Evolutionary conservation across 2,113 vertebrate species (phyloP).

Genomic region (Rhabdomys dilectus): DNA sequence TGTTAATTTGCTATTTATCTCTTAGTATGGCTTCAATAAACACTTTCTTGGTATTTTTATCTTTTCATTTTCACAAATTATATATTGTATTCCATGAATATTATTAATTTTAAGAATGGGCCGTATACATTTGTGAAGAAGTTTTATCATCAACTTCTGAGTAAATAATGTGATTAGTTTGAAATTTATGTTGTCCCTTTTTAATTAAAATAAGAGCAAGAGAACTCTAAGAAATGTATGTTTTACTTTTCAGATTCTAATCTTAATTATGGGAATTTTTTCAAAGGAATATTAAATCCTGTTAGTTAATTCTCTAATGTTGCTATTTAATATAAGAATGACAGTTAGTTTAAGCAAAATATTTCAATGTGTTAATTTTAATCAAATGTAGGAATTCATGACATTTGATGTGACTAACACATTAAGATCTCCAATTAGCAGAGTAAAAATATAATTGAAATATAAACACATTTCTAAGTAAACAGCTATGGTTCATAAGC

Average conservation of each 20-base stretch:
- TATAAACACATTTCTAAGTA: neutral
- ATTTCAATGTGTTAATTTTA: slow-evolving; percentile 66
- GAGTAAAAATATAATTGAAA: slow-evolving; percentile 26
- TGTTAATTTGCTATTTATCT: slow-evolving; percentile 51
- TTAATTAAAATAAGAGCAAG: slow-evolving; percentile 76
- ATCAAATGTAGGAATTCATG: slow-evolving; percentile 56
- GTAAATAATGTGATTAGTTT: slow-evolving; percentile 72
- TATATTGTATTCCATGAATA: neutral
- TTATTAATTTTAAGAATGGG: slow-evolving; percentile 60
- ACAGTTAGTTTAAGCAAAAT: slow-evolving; percentile 70
- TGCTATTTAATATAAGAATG: slow-evolving; percentile 72
- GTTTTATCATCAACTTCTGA: slow-evolving; percentile 42
- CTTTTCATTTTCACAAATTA: slow-evolving; percentile 47
- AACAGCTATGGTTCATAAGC: neutral
- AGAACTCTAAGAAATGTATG: slow-evolving; percentile 47
- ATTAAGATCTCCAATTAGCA: slow-evolving; percentile 31
- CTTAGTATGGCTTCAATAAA: slow-evolving; percentile 36
- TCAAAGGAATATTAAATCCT: slow-evolving; percentile 70
- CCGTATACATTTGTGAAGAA: slow-evolving; percentile 42
- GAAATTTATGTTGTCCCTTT: slow-evolving; percentile 72
- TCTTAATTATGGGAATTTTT: slow-evolving; percentile 71
- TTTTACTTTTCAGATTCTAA: slow-evolving; percentile 63
- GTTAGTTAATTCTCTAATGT: slow-evolving; percentile 69
- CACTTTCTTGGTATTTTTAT: neutral
- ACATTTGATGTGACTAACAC: slow-evolving; percentile 55